These are phyloP conservation scores for Hippocampus zosterae DNA, from an alignment of 2,113 vertebrate genomes.

Conservation along the genomic window DNA sequence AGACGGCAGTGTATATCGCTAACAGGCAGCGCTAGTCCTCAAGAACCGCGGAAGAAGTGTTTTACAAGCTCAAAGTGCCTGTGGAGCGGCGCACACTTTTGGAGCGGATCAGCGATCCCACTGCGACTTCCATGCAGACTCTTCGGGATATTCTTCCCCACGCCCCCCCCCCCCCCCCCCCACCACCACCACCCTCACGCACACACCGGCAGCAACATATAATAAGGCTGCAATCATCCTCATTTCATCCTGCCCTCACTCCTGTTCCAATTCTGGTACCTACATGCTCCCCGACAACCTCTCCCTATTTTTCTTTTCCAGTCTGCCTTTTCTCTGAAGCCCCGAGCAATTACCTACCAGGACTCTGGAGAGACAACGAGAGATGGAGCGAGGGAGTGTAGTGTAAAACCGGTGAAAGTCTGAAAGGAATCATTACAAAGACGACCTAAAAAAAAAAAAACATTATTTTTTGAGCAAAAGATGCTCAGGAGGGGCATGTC, in stretches of 20 bases:
- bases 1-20: slow-evolving; percentile 38
- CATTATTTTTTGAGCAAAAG: background rate
- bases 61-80: slow-evolving; percentile 70
- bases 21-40: slow-evolving; percentile 33
- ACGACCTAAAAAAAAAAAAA: background rate
- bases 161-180: background rate
- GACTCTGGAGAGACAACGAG: slow-evolving; percentile 47
- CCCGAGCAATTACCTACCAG: slow-evolving; percentile 66
- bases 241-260: slow-evolving; percentile 22
- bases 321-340: slow-evolving; percentile 56
- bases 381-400: slow-evolving; percentile 12
- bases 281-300: slow-evolving; percentile 29
- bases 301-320: slow-evolving; percentile 37
- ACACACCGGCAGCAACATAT: background rate
- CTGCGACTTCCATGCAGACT: slow-evolving; percentile 46
- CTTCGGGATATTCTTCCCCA: background rate
- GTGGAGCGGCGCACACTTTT: slow-evolving; percentile 70
- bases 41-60: slow-evolving; percentile 62
- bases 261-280: slow-evolving; percentile 21
- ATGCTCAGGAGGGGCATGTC: background rate
- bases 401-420: slow-evolving; percentile 27
- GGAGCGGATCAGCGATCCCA: slow-evolving; percentile 72
- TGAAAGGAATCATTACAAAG: slow-evolving; percentile 15
- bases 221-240: slow-evolving; percentile 2
- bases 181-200: slow-evolving; percentile 1